Percentiles rank a stretch among this genome's conserved stretches.
These are phyloP conservation scores for Limanda limanda DNA, from an alignment of 2,113 vertebrate genomes.

Conservation along the genomic window DNA sequence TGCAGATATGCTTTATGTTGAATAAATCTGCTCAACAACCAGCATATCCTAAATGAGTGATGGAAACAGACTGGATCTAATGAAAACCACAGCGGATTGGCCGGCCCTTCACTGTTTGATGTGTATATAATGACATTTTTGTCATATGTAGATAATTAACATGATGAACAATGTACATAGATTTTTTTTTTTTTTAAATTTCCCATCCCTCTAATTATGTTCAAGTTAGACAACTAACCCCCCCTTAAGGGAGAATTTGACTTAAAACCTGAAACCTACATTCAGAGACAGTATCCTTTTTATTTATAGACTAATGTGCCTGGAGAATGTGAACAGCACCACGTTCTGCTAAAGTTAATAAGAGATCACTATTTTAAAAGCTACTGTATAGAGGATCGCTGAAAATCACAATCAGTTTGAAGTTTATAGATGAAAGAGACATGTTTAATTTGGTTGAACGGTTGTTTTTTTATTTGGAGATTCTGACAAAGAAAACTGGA, in stretches of 20 bases:
- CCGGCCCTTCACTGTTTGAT: background rate
- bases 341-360: background rate
- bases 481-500: background rate
- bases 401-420: slow-evolving; percentile 6
- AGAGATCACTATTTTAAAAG: background rate
- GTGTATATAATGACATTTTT: background rate
- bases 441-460: slow-evolving; percentile 1
- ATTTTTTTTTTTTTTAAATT: slow-evolving; percentile 8
- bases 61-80: background rate
- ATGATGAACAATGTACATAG: slow-evolving; percentile 12
- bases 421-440: background rate
- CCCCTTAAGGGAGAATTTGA: background rate
- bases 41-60: background rate
- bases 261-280: background rate
- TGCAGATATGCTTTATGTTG: background rate
- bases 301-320: slow-evolving; percentile 1
- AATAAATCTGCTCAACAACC: slow-evolving; percentile 1
- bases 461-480: slow-evolving; percentile 1
- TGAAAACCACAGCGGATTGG: background rate
- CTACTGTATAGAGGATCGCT: background rate
- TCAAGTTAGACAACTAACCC: background rate
- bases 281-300: background rate
- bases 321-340: background rate
- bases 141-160: background rate
- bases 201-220: background rate